Evolutionary conservation across 2,797 vertebrate genomes (phyloP).

Genomic region (Pseudocheirus occidentalis): DNA sequence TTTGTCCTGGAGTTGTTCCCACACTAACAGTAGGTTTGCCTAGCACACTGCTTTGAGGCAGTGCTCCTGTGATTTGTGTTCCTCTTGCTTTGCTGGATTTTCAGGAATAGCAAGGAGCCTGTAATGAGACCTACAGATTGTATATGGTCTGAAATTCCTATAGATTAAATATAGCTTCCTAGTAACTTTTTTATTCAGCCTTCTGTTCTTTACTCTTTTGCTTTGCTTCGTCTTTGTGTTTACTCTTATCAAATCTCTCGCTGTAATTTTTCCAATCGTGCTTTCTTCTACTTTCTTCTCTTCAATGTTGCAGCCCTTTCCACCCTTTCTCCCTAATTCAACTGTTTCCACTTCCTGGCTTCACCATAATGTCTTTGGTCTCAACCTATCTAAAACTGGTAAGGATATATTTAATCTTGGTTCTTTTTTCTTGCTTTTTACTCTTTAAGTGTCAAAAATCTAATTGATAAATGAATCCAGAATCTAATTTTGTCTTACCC

Average conservation of each 20-base stretch:
- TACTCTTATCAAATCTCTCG: slow-evolving; percentile 38
- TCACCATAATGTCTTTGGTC: slow-evolving; percentile 56
- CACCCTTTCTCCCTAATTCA: slow-evolving; percentile 35
- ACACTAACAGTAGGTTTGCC: slow-evolving; percentile 64
- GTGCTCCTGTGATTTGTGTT: slow-evolving; percentile 51
- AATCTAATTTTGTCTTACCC: slow-evolving; percentile 53
- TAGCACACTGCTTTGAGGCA: slow-evolving; percentile 47
- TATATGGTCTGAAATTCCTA: slow-evolving; percentile 17
- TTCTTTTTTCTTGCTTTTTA: slow-evolving; percentile 56
- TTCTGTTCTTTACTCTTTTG: slow-evolving; percentile 43
- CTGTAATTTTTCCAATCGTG: slow-evolving; percentile 51
- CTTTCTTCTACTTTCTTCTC: slow-evolving; percentile 53
- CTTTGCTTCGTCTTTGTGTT: slow-evolving; percentile 49
- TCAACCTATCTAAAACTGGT: slow-evolving; percentile 50
- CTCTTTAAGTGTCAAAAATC: slow-evolving; percentile 50
- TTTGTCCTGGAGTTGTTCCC: slow-evolving; percentile 71
- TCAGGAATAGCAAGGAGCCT: slow-evolving; percentile 52
- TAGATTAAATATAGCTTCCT: slow-evolving; percentile 41
- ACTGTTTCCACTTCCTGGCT: slow-evolving; percentile 38
- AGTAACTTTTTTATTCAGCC: slow-evolving; percentile 21
- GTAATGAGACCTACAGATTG: slow-evolving; percentile 39
- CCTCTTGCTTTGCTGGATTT: slow-evolving; percentile 56
- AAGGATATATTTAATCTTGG: slow-evolving; percentile 50
- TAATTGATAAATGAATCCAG: slow-evolving; percentile 46
- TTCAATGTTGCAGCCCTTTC: slow-evolving; percentile 41